A percentile compares a stretch with the other conserved stretches of the same genome.
phyloP scores from a whole-genome alignment of 2,113 vertebrate genomes.

The Lagopus muta region DNA sequence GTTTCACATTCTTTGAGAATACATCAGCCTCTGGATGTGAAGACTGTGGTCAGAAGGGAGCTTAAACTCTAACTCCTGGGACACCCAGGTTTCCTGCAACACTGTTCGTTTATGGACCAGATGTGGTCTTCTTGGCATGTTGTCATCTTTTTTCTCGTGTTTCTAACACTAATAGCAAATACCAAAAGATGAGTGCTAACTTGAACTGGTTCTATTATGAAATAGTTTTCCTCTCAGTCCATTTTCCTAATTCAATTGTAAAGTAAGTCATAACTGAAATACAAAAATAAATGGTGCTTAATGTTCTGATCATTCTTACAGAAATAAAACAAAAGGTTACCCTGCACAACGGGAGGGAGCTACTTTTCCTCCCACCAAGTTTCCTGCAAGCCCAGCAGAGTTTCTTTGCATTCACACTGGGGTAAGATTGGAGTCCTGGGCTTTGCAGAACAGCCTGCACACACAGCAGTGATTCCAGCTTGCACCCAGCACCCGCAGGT shows the following conservation, averaged over 20 bases:
- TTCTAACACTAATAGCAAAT: background rate
- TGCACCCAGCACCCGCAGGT: background rate
- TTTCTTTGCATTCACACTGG: background rate
- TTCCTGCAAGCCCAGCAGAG: background rate
- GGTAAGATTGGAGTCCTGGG: background rate
- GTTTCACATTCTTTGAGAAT: background rate
- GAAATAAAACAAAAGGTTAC: background rate
- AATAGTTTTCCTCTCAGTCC: background rate
- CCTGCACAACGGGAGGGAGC: background rate
- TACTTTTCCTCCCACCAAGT: background rate
- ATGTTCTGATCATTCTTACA: background rate
- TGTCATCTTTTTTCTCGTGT: background rate
- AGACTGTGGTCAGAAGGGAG: background rate
- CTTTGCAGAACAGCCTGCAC: background rate
- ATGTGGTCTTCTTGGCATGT: background rate
- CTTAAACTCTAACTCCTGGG: background rate
- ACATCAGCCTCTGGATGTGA: background rate
- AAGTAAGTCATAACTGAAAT: background rate
- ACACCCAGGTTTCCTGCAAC: background rate
- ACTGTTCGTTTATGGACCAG: background rate
- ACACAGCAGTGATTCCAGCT: background rate
- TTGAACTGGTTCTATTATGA: background rate
- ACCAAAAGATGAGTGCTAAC: background rate
- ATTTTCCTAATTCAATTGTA: background rate
- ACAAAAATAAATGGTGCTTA: background rate